These are phyloP conservation scores for Nyctibius grandis DNA, from an alignment of 2,797 vertebrate genomes.

Conservation along the genomic window DNA sequence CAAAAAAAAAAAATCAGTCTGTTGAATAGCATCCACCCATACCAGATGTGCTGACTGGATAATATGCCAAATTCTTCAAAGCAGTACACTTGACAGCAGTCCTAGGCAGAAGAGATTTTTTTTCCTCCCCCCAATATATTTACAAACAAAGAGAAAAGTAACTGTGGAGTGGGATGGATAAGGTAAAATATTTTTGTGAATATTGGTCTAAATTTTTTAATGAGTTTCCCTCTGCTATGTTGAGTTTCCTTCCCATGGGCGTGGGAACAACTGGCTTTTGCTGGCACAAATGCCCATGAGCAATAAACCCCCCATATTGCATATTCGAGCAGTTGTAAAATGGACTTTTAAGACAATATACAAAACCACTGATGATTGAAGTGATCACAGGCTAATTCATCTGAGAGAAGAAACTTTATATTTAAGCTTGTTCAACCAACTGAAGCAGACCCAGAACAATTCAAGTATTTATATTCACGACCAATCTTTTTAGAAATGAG, in stretches of 20 bases:
- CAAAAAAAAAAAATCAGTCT: background rate
- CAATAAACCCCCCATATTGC: background rate
- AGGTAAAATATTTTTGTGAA: background rate
- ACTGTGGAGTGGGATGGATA: background rate
- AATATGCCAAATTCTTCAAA: constrained; percentile 49
- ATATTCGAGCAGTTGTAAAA: background rate
- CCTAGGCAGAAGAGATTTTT: background rate
- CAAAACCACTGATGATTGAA: background rate
- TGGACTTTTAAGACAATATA: background rate
- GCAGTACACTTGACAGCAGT: background rate
- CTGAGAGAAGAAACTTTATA: background rate
- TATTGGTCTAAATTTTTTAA: background rate
- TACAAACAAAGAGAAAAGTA: background rate
- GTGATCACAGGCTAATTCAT: background rate
- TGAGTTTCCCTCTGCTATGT: background rate
- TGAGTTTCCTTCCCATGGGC: background rate
- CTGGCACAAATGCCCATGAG: background rate
- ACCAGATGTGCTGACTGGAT: constrained; percentile 55
- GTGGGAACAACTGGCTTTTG: background rate
- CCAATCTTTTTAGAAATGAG: background rate
- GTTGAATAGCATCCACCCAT: constrained; percentile 26
- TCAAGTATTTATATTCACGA: background rate
- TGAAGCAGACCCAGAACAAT: background rate
- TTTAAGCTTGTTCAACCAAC: background rate
- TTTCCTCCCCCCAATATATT: background rate